Evolutionary conservation across 2,888 invertebrate genomes (phyloP).

Genomic region (Dascillus cervinus): DNA sequence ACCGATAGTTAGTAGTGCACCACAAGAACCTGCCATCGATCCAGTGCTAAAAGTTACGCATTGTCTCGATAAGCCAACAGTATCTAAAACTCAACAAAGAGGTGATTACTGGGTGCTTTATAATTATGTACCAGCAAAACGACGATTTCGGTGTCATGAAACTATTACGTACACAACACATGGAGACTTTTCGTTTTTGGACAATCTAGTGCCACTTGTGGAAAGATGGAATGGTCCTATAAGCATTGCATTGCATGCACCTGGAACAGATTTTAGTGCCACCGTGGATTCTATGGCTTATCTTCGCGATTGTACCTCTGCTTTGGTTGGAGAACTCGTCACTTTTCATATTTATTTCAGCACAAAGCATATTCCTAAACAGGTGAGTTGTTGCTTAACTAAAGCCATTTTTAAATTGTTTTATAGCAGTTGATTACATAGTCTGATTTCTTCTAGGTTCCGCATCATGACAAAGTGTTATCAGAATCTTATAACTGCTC

Average conservation of each 20-base stretch:
- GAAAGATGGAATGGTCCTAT: slow-evolving; percentile 84
- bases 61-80: slow-evolving; percentile 37
- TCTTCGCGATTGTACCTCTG: slow-evolving; percentile 66
- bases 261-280: slow-evolving; percentile 71
- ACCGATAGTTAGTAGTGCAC: slow-evolving; percentile 6
- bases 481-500: slow-evolving; percentile 63
- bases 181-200: slow-evolving; percentile 84
- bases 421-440: neutral
- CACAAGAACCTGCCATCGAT: slow-evolving; percentile 18
- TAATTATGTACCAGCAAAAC: slow-evolving; percentile 72
- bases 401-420: no score
- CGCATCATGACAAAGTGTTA: slow-evolving; percentile 55
- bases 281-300: slow-evolving; percentile 75
- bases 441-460: slow-evolving; percentile 50
- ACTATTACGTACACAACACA: slow-evolving; percentile 88
- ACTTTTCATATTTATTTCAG: slow-evolving; percentile 88
- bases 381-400: slow-evolving; percentile 40
- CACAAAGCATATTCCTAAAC: slow-evolving; percentile 74
- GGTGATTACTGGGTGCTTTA: slow-evolving; percentile 76
- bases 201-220: slow-evolving; percentile 78
- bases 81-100: slow-evolving; percentile 38
- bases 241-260: slow-evolving; percentile 81
- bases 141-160: slow-evolving; percentile 65
- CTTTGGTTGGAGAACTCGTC: slow-evolving; percentile 67
- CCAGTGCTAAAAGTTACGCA: slow-evolving; percentile 33